A percentile compares a stretch with the other conserved stretches of the same genome.
These are phyloP conservation scores for Matsumyia berberina DNA, from an alignment of 2,888 invertebrate species.

Conservation along the genomic window DNA sequence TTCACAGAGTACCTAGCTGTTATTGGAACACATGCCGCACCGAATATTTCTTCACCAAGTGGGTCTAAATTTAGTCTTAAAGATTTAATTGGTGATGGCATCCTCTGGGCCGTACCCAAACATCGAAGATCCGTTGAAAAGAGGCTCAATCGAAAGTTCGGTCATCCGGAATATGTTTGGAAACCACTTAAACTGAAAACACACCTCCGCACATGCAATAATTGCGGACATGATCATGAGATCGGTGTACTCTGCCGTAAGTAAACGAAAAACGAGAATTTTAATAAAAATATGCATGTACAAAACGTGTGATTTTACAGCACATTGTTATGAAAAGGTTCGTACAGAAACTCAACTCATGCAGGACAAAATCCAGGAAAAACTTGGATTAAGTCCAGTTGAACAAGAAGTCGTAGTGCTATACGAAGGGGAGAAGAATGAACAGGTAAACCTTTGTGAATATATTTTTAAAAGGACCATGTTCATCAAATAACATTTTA, in stretches of 20 bases:
- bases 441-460: slow-evolving; percentile 83
- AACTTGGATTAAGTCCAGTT: slow-evolving; percentile 89
- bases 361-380: slow-evolving; percentile 89
- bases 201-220: slow-evolving; percentile 90
- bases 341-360: slow-evolving; percentile 92
- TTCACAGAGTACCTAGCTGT: slow-evolving; percentile 47
- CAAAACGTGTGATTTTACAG: slow-evolving; percentile 85
- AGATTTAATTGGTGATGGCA: slow-evolving; percentile 89
- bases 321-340: slow-evolving; percentile 93
- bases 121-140: slow-evolving; percentile 91
- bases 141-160: slow-evolving; percentile 90
- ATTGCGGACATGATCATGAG: slow-evolving; percentile 94
- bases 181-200: slow-evolving; percentile 90
- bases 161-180: slow-evolving; percentile 87
- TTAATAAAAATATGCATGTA: neutral
- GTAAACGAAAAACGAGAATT: slow-evolving; percentile 78
- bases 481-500: slow-evolving; percentile 78
- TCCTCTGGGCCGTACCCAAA: slow-evolving; percentile 93
- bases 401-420: slow-evolving; percentile 94
- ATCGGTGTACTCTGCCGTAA: slow-evolving; percentile 92
- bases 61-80: slow-evolving; percentile 85
- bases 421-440: slow-evolving; percentile 91
- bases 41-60: slow-evolving; percentile 44
- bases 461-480: neutral
- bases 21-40: neutral